Base-by-base conservation (phyloP, 1,140 invertebrate genomes). In the Diploscapter pachys region DNA sequence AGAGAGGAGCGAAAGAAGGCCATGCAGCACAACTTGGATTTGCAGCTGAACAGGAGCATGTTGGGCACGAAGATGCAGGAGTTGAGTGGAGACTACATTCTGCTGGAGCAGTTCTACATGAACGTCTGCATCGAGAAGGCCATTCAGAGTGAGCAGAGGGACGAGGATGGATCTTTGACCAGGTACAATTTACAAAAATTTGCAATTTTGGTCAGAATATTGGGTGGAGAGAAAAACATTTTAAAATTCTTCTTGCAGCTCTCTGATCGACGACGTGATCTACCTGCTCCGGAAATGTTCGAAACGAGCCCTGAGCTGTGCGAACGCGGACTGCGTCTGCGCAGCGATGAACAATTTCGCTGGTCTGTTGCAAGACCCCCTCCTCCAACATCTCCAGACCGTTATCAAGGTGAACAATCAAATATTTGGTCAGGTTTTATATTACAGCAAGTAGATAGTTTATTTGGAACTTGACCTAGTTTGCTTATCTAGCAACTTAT, bases 221-320 rank as follows among this genome's bases (percentile, higher is more conserved):
- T 31, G 31, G 31, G 1, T 31, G 31, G 1, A 31, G 31, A 1
- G 1, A 31, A 31, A 31, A 31, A 31, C 1, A 31, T 31, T 31
- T 31, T 31, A 31, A 31, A 31, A 31, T 1, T 31, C 31, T 48
- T 48, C 63, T 61, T 66, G 49, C 3, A 96, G 95, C 0, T 95
- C 92, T 80, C 91, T 99, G 88, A 91, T 99, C 0, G 96, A 99
- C 87, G 95, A 99, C 88, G 91, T 96, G 3, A 98, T 98, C 86
- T 99, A 95, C 85, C 95, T 99, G 78, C 90, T 98, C 0, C 92
- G 94, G 80, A 98, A 99, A 88, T 95, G 93, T 83, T 92, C 98
- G 55, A 91, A 92, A 81, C 90, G 96, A 73, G 91, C 93, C 13
- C 89, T 95, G 67, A 91, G 91, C 5, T 95, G 92, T 82, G 92